Conservation (phyloP, 2,888 invertebrate genomes). For the Lithophane semibrunnea region DNA sequence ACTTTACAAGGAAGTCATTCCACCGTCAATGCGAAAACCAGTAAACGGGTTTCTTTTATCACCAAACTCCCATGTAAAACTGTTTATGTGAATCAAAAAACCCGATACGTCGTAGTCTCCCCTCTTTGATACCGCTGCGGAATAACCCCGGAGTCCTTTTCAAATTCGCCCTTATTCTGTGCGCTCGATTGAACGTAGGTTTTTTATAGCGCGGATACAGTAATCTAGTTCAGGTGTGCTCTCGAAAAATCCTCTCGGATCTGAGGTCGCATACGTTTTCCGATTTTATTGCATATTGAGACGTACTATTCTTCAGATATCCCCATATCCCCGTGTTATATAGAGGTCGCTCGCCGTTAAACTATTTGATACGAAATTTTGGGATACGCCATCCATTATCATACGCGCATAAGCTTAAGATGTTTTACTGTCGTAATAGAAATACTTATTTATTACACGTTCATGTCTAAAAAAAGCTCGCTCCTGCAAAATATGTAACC, state of each 20-base stretch:
- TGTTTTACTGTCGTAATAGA: constrained; percentile 54
- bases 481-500: not conserved
- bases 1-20: constrained; percentile 60
- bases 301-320: constrained; percentile 86
- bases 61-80: constrained; percentile 73
- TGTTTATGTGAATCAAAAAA: constrained; percentile 84
- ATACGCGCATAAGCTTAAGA: constrained; percentile 33
- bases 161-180: constrained; percentile 81
- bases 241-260: constrained; percentile 84
- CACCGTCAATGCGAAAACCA: constrained; percentile 62
- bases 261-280: constrained; percentile 86
- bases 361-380: constrained; percentile 77
- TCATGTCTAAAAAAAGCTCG: constrained; percentile 17
- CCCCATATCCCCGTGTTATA: constrained; percentile 77
- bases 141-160: constrained; percentile 81
- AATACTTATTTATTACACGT: constrained; percentile 45
- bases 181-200: constrained; percentile 83
- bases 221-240: constrained; percentile 89
- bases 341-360: constrained; percentile 76
- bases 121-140: constrained; percentile 78
- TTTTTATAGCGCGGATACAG: constrained; percentile 87
- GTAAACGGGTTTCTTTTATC: constrained; percentile 72
- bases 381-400: constrained; percentile 65
- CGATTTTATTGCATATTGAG: constrained; percentile 90
- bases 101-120: constrained; percentile 60